A percentile compares a stretch with the other conserved stretches of the same genome.
These are phyloP conservation scores for Embidobia sp. DNA, from an alignment of 2,888 invertebrate genomes.

Conservation along the genomic window DNA sequence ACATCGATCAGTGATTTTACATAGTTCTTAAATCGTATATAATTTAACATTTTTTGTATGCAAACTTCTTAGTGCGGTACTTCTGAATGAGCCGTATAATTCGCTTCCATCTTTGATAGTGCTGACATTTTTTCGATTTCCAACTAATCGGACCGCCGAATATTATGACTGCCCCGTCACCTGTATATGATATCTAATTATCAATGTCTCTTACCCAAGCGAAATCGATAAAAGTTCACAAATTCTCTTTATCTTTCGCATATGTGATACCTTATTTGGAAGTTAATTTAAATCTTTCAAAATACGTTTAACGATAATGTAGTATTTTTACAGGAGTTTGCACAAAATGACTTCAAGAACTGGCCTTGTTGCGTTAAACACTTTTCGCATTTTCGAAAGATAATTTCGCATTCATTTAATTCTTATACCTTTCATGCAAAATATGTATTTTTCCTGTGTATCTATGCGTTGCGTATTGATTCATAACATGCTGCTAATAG, in stretches of 20 bases:
- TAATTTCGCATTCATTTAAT: slow-evolving; percentile 56
- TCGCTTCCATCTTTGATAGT: slow-evolving; percentile 33
- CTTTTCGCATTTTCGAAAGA: slow-evolving; percentile 37
- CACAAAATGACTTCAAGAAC: slow-evolving; percentile 11
- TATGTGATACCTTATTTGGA: slow-evolving; percentile 56
- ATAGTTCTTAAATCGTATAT: slow-evolving; percentile 44
- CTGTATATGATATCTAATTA: slow-evolving; percentile 21
- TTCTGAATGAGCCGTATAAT: slow-evolving; percentile 50
- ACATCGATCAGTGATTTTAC: slow-evolving; percentile 19
- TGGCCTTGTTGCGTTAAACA: slow-evolving; percentile 4
- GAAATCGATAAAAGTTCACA: slow-evolving; percentile 56
- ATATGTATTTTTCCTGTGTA: slow-evolving; percentile 48
- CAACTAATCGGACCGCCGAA: slow-evolving; percentile 45
- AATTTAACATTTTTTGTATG: slow-evolving; percentile 14
- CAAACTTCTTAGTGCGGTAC: slow-evolving; percentile 21
- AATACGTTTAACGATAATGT: slow-evolving; percentile 5
- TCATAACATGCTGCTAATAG: slow-evolving; percentile 24
- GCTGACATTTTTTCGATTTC: slow-evolving; percentile 47
- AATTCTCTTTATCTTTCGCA: slow-evolving; percentile 17
- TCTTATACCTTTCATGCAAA: slow-evolving; percentile 25
- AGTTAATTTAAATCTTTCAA: slow-evolving; percentile 48
- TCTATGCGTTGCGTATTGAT: slow-evolving; percentile 33
- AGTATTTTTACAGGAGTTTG: slow-evolving; percentile 13
- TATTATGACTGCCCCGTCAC: slow-evolving; percentile 39
- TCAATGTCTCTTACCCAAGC: slow-evolving; percentile 65